Evolutionary conservation across 2,888 invertebrate genomes (phyloP).

Genomic region (Andrena trimmerana): DNA sequence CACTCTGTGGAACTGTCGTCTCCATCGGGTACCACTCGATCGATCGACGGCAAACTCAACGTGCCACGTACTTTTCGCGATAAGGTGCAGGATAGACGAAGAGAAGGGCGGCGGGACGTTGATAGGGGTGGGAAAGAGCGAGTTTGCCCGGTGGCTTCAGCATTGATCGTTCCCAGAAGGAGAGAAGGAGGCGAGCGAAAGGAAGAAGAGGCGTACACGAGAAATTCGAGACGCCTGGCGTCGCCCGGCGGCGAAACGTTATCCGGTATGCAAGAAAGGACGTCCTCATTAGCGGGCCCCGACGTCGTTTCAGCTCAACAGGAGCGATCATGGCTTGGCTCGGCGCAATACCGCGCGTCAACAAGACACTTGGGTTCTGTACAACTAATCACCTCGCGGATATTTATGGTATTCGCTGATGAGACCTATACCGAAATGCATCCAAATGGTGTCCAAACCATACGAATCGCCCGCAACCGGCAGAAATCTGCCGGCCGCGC

Average conservation of each 20-base stretch:
- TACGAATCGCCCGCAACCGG: no score
- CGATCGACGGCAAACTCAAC: constrained; percentile 60
- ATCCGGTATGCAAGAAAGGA: constrained; percentile 79
- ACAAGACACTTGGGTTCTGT: constrained; percentile 26
- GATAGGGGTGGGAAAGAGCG: constrained; percentile 43
- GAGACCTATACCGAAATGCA: background rate
- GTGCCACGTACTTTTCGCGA: constrained; percentile 67
- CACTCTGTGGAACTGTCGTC: constrained; percentile 52
- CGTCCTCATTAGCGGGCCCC: constrained; percentile 77
- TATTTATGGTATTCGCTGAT: constrained; percentile 10
- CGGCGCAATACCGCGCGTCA: constrained; percentile 31
- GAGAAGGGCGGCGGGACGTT: constrained; percentile 41
- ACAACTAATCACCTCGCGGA: constrained; percentile 16
- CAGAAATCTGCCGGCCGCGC: no score
- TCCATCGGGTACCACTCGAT: constrained; percentile 62
- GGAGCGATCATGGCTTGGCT: constrained; percentile 42
- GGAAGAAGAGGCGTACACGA: constrained; percentile 63
- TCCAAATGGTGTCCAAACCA: background rate
- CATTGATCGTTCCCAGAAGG: constrained; percentile 67
- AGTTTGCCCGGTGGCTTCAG: constrained; percentile 60
- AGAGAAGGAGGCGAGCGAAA: constrained; percentile 49
- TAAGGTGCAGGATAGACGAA: constrained; percentile 57
- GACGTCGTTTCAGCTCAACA: constrained; percentile 54
- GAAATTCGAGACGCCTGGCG: constrained; percentile 77
- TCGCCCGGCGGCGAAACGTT: constrained; percentile 77